Conservation (phyloP, 2,797 vertebrate genomes). For the Poeciliopsis paucimaculata region DNA sequence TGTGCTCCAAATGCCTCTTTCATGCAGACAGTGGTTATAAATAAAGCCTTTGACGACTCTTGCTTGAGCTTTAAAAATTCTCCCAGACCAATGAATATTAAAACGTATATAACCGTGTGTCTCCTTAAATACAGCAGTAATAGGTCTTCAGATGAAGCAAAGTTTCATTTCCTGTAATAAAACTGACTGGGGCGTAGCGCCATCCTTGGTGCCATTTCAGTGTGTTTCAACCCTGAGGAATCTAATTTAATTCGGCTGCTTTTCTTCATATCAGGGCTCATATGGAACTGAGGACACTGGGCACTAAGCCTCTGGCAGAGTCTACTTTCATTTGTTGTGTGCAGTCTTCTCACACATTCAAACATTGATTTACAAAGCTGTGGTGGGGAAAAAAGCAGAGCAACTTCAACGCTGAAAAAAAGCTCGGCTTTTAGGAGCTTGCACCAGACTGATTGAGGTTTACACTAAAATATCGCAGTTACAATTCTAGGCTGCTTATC, state of each 20-base stretch:
- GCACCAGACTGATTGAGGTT: background rate
- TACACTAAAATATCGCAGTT: background rate
- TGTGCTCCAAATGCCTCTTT: background rate
- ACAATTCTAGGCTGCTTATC: background rate
- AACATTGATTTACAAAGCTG: slow-evolving; percentile 27
- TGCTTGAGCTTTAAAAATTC: slow-evolving; percentile 4
- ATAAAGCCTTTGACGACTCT: slow-evolving; percentile 1
- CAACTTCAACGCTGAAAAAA: slow-evolving; percentile 2
- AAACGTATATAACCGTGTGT: slow-evolving; percentile 3
- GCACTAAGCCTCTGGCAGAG: slow-evolving; percentile 19
- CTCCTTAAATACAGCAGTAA: slow-evolving; percentile 19
- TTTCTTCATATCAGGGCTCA: slow-evolving; percentile 26
- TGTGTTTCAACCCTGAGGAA: slow-evolving; percentile 27
- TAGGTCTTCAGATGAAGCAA: slow-evolving; percentile 5
- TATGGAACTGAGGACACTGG: slow-evolving; percentile 14
- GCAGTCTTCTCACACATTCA: slow-evolving; percentile 29
- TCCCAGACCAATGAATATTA: slow-evolving; percentile 20
- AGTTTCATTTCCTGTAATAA: slow-evolving; percentile 23
- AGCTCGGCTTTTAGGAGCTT: background rate
- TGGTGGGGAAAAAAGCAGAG: slow-evolving; percentile 1
- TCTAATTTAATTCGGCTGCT: slow-evolving; percentile 41
- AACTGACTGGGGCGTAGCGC: slow-evolving; percentile 22
- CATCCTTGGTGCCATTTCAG: slow-evolving; percentile 29
- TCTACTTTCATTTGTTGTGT: slow-evolving; percentile 10
- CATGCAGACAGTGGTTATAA: background rate